Evolutionary conservation across 2,113 vertebrate genomes (phyloP).

Genomic region (Varanus komodoensis): DNA sequence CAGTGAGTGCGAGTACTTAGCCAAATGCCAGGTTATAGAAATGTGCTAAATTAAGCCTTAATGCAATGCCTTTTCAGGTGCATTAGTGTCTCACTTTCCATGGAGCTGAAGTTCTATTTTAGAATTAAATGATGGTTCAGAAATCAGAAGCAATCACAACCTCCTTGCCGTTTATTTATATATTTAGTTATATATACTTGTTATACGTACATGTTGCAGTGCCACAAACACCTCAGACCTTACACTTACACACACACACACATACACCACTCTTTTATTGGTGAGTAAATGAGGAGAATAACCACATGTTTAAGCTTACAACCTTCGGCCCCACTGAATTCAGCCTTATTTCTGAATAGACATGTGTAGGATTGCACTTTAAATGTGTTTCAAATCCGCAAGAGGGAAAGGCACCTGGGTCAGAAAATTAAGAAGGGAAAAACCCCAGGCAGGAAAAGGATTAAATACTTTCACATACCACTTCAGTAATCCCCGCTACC

Average conservation of each 20-base stretch:
- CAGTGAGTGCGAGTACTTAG: not conserved
- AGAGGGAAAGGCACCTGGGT: not conserved
- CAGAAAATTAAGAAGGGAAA: not conserved
- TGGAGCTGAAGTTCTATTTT: not conserved
- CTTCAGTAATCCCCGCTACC: not conserved
- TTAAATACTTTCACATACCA: not conserved
- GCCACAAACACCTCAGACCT: no score
- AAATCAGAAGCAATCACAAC: not conserved
- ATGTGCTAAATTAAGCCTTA: not conserved
- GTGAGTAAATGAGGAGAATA: no score
- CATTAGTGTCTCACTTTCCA: not conserved
- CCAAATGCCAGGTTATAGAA: not conserved
- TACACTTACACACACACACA: no score
- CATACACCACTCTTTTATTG: no score
- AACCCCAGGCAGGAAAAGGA: not conserved
- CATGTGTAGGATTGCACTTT: not conserved
- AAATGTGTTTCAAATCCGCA: not conserved
- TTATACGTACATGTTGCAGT: slow-evolving; percentile 3
- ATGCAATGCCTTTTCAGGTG: not conserved
- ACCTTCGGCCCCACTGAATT: no score
- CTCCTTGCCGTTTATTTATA: not conserved
- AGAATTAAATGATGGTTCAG: not conserved
- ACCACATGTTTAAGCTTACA: no score
- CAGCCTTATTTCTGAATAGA: no score
- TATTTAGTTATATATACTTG: not conserved